Conservation (phyloP, 1,140 invertebrate species). For the Drosophila subpulchrella region DNA sequence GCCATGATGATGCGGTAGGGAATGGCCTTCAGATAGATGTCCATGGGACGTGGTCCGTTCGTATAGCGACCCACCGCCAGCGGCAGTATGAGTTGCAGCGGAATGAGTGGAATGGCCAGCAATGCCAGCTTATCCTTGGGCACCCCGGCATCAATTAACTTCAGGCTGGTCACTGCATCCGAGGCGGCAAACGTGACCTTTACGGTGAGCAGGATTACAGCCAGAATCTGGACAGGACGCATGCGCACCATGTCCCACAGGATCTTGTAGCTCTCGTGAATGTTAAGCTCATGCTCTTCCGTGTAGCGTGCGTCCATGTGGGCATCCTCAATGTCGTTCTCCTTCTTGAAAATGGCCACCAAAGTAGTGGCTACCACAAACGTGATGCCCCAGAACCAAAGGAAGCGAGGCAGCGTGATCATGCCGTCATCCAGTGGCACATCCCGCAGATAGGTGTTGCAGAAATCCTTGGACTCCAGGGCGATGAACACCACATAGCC, state of each 20-base stretch:
- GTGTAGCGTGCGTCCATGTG: slow-evolving; percentile 84
- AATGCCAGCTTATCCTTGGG: slow-evolving; percentile 97
- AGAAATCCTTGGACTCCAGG: slow-evolving; percentile 98
- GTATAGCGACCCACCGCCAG: slow-evolving; percentile 95
- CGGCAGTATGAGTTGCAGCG: slow-evolving; percentile 97
- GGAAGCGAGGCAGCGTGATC: slow-evolving; percentile 95
- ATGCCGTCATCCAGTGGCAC: slow-evolving; percentile 89
- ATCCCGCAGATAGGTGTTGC: slow-evolving; percentile 95
- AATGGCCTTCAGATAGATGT: slow-evolving; percentile 95
- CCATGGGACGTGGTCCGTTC: slow-evolving; percentile 93
- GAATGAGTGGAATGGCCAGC: slow-evolving; percentile 95
- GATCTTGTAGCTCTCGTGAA: slow-evolving; percentile 93
- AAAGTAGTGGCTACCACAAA: slow-evolving; percentile 96
- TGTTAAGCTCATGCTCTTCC: slow-evolving; percentile 86
- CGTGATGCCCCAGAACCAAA: slow-evolving; percentile 97
- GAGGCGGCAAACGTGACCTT: slow-evolving; percentile 99
- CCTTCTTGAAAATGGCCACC: slow-evolving; percentile 95
- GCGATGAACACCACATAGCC: slow-evolving; percentile 99
- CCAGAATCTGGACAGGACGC: slow-evolving; percentile 91
- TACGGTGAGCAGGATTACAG: slow-evolving; percentile 93
- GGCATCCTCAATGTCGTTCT: slow-evolving; percentile 86
- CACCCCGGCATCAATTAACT: slow-evolving; percentile 97
- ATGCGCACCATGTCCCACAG: slow-evolving; percentile 94
- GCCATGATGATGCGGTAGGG: slow-evolving; percentile 95
- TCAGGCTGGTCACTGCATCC: slow-evolving; percentile 97